Percentiles rank a stretch among this genome's conserved stretches.
phyloP scores from a whole-genome alignment of 2,797 vertebrate species.

The Esox lucius region DNA sequence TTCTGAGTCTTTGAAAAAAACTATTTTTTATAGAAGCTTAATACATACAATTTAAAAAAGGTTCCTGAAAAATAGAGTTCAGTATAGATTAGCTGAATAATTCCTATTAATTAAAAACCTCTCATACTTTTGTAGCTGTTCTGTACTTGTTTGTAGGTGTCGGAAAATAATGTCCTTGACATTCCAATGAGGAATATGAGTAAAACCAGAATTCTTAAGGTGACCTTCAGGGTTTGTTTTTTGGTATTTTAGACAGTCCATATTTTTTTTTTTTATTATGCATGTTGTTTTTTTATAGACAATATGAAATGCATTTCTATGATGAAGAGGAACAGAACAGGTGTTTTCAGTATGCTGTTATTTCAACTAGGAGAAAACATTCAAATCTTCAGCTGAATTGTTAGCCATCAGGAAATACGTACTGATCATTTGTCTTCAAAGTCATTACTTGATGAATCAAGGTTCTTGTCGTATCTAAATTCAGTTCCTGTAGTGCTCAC shows the following conservation, averaged over 20 bases:
- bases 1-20: conserved; percentile 24
- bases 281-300: conserved; percentile 26
- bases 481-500: conserved; percentile 44
- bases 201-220: conserved; percentile 27
- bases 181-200: conserved; percentile 34
- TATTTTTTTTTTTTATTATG: not conserved
- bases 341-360: not conserved
- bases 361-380: not conserved
- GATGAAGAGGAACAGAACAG: not conserved
- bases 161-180: conserved; percentile 19
- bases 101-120: conserved; percentile 34
- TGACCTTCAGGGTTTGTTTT: conserved; percentile 10
- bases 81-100: conserved; percentile 30
- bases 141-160: conserved; percentile 12
- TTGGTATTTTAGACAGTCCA: conserved; percentile 21
- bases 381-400: not conserved
- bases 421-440: not conserved
- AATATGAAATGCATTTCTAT: conserved; percentile 7
- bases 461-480: conserved; percentile 42
- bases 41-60: conserved; percentile 37
- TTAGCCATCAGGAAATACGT: not conserved
- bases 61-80: conserved; percentile 30
- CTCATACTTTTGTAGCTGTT: conserved; percentile 7
- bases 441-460: not conserved
- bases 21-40: conserved; percentile 19